Conservation (phyloP, 2,797 vertebrate genomes). For the Threskiornis aethiopicus region DNA sequence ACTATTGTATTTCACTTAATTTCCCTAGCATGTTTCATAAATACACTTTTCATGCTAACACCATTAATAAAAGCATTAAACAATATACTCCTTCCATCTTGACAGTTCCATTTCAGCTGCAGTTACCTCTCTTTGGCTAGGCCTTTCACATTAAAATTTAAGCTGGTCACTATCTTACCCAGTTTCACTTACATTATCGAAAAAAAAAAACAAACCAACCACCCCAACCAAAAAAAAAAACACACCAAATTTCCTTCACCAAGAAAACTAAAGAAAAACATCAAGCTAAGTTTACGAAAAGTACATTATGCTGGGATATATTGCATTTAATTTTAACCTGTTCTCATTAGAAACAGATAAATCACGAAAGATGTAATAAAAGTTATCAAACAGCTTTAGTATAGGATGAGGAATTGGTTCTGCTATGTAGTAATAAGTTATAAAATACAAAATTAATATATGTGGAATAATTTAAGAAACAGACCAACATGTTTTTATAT, state of each 20-base stretch:
- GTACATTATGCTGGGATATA: neutral
- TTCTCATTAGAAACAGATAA: neutral
- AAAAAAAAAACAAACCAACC: neutral
- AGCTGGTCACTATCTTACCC: neutral
- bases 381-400: neutral
- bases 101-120: neutral
- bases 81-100: neutral
- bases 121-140: neutral
- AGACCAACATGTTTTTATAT: neutral
- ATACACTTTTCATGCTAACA: neutral
- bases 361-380: neutral
- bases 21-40: neutral
- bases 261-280: neutral
- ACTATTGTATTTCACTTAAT: neutral
- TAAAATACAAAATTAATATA: neutral
- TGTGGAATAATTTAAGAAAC: neutral
- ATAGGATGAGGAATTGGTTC: neutral
- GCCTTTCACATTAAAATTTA: neutral
- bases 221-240: neutral
- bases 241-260: neutral
- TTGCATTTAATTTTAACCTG: neutral
- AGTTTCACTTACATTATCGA: neutral
- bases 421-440: neutral
- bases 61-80: neutral
- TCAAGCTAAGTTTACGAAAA: neutral